Conservation (phyloP, 2,888 invertebrate genomes). For the Pheosia tremula region DNA sequence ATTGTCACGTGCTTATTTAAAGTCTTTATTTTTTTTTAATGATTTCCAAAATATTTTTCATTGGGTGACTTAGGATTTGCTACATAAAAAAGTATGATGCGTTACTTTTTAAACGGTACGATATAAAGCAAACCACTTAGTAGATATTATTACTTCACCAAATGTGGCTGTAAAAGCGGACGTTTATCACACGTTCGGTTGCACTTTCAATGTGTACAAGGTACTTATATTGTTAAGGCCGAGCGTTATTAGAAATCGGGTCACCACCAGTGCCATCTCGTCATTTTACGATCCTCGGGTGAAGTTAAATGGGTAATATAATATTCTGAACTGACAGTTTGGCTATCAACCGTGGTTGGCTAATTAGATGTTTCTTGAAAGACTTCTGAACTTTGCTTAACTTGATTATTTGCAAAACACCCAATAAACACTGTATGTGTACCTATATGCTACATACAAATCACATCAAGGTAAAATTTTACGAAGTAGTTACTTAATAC, state of each 20-base stretch:
- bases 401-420: not conserved
- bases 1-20: too few relatives aligned
- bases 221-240: slow-evolving; percentile 8
- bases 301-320: slow-evolving; percentile 42
- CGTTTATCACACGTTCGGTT: slow-evolving; percentile 12
- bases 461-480: not conserved
- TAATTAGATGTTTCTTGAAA: slow-evolving; percentile 21
- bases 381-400: slow-evolving; percentile 9
- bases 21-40: too few relatives aligned
- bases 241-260: slow-evolving; percentile 32
- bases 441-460: not conserved
- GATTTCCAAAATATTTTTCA: too few relatives aligned
- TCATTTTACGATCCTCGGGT: slow-evolving; percentile 38
- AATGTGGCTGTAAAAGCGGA: slow-evolving; percentile 6
- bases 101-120: not conserved
- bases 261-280: slow-evolving; percentile 23
- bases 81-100: not conserved
- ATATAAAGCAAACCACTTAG: not conserved
- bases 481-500: too few relatives aligned
- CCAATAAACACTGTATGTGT: not conserved
- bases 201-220: slow-evolving; percentile 9
- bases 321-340: slow-evolving; percentile 20
- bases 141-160: not conserved
- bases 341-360: slow-evolving; percentile 17
- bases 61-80: too few relatives aligned